Percentiles rank a stretch among this genome's conserved stretches.
phyloP scores from a whole-genome alignment of 2,888 invertebrate species.

The Nemapogon koenigi region DNA sequence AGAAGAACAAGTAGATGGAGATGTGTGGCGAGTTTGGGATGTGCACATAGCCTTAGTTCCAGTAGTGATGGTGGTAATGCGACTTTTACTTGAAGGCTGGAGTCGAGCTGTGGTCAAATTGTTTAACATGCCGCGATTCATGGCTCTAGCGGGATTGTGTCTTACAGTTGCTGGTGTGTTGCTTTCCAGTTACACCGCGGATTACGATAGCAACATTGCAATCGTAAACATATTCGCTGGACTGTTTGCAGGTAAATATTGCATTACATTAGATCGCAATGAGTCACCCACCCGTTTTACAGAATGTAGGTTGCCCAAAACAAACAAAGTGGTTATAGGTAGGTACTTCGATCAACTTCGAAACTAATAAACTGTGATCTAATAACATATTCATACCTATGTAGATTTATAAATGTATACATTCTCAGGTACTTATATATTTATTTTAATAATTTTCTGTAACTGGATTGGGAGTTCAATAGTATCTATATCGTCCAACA shows the following conservation, averaged over 20 bases:
- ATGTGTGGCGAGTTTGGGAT: constrained; percentile 59
- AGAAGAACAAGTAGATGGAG: constrained; percentile 47
- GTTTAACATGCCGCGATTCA: constrained; percentile 66
- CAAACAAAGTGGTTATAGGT: too few relatives aligned
- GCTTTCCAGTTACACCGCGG: constrained; percentile 54
- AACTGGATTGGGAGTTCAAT: too few relatives aligned
- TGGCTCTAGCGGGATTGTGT: constrained; percentile 63
- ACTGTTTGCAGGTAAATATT: constrained; percentile 53
- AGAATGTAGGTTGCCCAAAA: too few relatives aligned
- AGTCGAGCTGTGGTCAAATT: constrained; percentile 59
- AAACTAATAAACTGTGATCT: too few relatives aligned
- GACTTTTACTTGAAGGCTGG: constrained; percentile 67
- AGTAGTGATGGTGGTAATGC: constrained; percentile 63
- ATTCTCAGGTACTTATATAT: too few relatives aligned
- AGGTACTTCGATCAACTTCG: too few relatives aligned
- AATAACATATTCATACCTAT: too few relatives aligned
- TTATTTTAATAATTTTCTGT: too few relatives aligned
- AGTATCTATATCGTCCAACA: too few relatives aligned
- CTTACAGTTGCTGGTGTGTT: constrained; percentile 65
- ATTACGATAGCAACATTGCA: constrained; percentile 45
- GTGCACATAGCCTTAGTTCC: constrained; percentile 66
- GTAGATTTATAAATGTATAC: too few relatives aligned
- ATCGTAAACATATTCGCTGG: constrained; percentile 58
- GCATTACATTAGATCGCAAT: too few relatives aligned
- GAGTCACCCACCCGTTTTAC: too few relatives aligned